A percentile compares a stretch with the other conserved stretches of the same genome.
Conservation (phyloP, 2,797 vertebrate species). For the Glyptemys insculpta region DNA sequence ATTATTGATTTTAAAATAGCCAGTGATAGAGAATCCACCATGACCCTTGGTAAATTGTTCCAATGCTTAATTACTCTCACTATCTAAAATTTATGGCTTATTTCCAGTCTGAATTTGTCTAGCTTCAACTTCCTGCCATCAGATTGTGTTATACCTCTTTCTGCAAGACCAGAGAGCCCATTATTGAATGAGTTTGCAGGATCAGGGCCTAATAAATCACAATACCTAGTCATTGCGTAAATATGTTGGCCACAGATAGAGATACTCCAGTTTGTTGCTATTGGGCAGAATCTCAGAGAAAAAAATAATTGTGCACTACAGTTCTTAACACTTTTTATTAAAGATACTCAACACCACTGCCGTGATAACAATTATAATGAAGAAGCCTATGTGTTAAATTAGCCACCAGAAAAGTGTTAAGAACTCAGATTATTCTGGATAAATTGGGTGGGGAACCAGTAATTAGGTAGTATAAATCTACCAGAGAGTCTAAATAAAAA, state of each 20-base stretch:
- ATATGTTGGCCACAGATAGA: background rate
- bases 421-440: background rate
- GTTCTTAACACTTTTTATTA: background rate
- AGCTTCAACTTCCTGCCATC: background rate
- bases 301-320: background rate
- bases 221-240: background rate
- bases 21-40: background rate
- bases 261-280: background rate
- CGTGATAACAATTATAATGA: background rate
- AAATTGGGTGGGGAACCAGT: background rate
- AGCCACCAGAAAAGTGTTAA: background rate
- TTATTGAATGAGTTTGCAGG: background rate
- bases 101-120: background rate
- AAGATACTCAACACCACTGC: background rate
- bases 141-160: background rate
- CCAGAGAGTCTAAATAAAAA: background rate
- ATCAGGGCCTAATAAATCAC: background rate
- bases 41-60: background rate
- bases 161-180: background rate
- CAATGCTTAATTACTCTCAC: background rate
- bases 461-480: slow-evolving; percentile 18
- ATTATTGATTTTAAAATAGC: background rate
- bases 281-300: background rate
- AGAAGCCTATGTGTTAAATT: background rate
- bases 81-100: background rate